Conservation (phyloP, 2,113 vertebrate genomes). For the Pogona vitticeps region DNA sequence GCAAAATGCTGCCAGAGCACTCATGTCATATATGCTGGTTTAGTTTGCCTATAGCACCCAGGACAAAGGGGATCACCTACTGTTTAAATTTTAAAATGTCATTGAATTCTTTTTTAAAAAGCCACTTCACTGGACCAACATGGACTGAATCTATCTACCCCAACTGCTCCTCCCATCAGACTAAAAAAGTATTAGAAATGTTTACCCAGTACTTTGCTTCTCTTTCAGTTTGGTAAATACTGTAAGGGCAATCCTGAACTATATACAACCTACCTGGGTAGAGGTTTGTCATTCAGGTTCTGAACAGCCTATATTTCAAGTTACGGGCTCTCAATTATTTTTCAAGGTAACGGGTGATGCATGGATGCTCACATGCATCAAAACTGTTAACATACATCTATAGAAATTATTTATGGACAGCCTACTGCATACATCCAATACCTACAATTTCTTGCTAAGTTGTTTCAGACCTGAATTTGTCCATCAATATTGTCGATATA, state of each 20-base stretch:
- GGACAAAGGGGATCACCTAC: constrained; percentile 31
- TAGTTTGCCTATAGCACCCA: constrained; percentile 62
- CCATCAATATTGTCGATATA: not conserved
- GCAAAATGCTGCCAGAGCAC: constrained; percentile 79
- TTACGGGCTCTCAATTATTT: not conserved
- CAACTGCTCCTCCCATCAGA: constrained; percentile 25
- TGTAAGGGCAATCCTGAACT: not conserved
- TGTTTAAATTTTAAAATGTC: constrained; percentile 27
- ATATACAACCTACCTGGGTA: not conserved
- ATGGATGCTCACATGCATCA: not conserved
- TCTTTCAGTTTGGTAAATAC: no score
- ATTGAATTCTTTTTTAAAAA: not conserved
- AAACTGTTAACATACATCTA: not conserved
- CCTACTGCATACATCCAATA: not conserved
- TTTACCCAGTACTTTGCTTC: constrained; percentile 21
- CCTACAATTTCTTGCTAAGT: not conserved
- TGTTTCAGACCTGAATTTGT: not conserved
- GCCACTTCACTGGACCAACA: constrained; percentile 33
- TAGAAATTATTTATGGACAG: not conserved
- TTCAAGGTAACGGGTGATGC: not conserved
- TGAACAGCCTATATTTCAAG: not conserved
- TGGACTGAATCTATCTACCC: constrained; percentile 18
- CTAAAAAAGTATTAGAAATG: not conserved
- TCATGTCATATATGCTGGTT: constrained; percentile 67
- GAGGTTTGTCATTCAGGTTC: no score